Percentiles rank a stretch among this genome's conserved stretches.
Evolutionary conservation across 2,113 vertebrate species (phyloP).

Genomic region (Pluvianellus socialis): DNA sequence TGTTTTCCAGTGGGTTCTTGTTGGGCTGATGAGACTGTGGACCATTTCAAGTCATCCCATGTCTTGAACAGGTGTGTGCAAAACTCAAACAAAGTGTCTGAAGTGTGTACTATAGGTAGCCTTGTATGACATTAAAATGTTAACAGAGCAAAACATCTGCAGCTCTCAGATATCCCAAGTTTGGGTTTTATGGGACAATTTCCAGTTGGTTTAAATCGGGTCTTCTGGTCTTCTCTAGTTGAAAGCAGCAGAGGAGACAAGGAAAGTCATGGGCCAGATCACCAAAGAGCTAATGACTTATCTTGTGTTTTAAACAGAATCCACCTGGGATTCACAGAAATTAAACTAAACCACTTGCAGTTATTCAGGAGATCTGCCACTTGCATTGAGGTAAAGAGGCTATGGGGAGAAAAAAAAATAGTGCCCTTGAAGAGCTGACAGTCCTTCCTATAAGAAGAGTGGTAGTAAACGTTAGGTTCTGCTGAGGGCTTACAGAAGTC

Average conservation of each 20-base stretch:
- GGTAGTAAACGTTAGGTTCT: background rate
- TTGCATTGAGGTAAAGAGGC: background rate
- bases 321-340: constrained; percentile 6
- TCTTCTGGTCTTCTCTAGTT: background rate
- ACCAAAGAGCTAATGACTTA: background rate
- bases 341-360: background rate
- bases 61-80: background rate
- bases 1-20: background rate
- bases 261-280: background rate
- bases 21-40: background rate
- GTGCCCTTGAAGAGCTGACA: background rate
- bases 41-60: background rate
- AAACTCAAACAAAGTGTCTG: background rate
- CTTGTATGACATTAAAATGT: background rate
- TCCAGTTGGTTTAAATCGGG: background rate
- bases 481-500: background rate
- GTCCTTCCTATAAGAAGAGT: background rate
- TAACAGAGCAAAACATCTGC: background rate
- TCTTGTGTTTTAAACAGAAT: constrained; percentile 13
- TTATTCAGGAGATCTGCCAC: background rate
- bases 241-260: background rate
- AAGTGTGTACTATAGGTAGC: background rate
- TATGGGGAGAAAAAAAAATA: background rate
- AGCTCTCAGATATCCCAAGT: background rate
- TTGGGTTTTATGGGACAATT: background rate